A percentile compares a stretch with the other conserved stretches of the same genome.
Evolutionary conservation across 2,888 invertebrate species (phyloP).

Genomic region (Netelia inedita): DNA sequence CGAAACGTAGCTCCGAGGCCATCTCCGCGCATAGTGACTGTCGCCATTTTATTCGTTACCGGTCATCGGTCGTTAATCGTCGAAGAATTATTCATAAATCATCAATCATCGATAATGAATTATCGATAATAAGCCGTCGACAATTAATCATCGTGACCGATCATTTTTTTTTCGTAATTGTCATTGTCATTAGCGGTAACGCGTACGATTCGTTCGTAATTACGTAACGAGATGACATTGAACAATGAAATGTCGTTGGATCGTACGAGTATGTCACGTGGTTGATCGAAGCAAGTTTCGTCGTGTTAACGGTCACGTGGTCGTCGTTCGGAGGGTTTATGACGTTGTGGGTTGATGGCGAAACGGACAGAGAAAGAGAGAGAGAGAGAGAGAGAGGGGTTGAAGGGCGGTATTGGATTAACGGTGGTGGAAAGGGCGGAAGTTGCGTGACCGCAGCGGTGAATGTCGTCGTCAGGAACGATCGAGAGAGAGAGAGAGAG

Average conservation of each 20-base stretch:
- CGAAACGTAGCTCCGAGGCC: slow-evolving; percentile 96
- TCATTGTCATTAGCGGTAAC: not conserved
- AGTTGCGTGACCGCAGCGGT: slow-evolving; percentile 49
- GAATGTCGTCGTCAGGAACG: slow-evolving; percentile 12
- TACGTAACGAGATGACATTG: not conserved
- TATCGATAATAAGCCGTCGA: not conserved
- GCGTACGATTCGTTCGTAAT: not conserved
- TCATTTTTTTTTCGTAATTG: not conserved
- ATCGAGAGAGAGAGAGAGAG: not conserved
- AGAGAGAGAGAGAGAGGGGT: slow-evolving; percentile 4
- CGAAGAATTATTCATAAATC: not conserved
- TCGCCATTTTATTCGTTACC: slow-evolving; percentile 57
- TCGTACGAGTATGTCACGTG: slow-evolving; percentile 4
- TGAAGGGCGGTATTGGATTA: slow-evolving; percentile 27
- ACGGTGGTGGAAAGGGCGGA: slow-evolving; percentile 28
- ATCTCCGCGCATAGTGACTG: slow-evolving; percentile 97
- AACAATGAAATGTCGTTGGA: not conserved
- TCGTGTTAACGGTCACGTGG: slow-evolving; percentile 45
- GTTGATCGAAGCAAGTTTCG: slow-evolving; percentile 50
- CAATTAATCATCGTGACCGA: not conserved
- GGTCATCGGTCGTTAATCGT: slow-evolving; percentile 8
- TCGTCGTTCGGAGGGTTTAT: slow-evolving; percentile 40
- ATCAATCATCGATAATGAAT: slow-evolving; percentile 1
- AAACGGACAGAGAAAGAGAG: not conserved
- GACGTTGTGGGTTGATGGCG: slow-evolving; percentile 29